These are phyloP conservation scores for Molossus molossus DNA, from an alignment of 2,797 vertebrate genomes.

Conservation along the genomic window DNA sequence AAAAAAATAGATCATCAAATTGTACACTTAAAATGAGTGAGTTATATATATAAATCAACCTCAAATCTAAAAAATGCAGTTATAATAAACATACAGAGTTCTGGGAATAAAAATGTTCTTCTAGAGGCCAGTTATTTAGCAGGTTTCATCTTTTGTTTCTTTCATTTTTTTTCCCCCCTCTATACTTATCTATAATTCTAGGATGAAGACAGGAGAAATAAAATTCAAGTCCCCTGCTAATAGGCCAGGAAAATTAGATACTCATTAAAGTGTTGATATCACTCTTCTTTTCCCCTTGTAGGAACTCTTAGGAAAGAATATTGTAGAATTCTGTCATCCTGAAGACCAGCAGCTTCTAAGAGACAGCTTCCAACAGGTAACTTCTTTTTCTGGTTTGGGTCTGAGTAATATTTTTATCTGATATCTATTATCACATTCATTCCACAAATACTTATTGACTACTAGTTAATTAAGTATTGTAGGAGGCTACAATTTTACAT, in stretches of 20 bases:
- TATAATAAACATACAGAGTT: constrained; percentile 44
- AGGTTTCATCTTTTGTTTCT: neutral
- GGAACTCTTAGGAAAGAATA: constrained; percentile 97
- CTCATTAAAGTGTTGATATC: constrained; percentile 11
- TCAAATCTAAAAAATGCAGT: constrained; percentile 35
- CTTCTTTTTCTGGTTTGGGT: constrained; percentile 18
- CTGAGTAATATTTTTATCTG: constrained; percentile 44
- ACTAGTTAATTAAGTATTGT: constrained; percentile 30
- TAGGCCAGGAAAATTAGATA: neutral
- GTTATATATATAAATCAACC: constrained; percentile 46
- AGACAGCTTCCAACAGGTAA: constrained; percentile 98
- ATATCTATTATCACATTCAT: constrained; percentile 1
- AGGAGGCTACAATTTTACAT: constrained; percentile 10
- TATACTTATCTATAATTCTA: constrained; percentile 1
- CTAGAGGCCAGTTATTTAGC: neutral
- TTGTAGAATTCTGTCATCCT: constrained; percentile 96
- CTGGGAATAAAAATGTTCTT: neutral
- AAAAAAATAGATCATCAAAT: neutral
- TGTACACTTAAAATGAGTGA: neutral
- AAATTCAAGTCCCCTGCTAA: constrained; percentile 24
- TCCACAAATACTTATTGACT: constrained; percentile 21
- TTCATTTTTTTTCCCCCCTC: neutral
- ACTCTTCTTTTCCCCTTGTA: constrained; percentile 82
- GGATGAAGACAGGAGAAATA: constrained; percentile 58
- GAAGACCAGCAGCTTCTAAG: constrained; percentile 97